Base-by-base conservation (phyloP, 2,797 vertebrate species). In the Scleropages formosus region DNA sequence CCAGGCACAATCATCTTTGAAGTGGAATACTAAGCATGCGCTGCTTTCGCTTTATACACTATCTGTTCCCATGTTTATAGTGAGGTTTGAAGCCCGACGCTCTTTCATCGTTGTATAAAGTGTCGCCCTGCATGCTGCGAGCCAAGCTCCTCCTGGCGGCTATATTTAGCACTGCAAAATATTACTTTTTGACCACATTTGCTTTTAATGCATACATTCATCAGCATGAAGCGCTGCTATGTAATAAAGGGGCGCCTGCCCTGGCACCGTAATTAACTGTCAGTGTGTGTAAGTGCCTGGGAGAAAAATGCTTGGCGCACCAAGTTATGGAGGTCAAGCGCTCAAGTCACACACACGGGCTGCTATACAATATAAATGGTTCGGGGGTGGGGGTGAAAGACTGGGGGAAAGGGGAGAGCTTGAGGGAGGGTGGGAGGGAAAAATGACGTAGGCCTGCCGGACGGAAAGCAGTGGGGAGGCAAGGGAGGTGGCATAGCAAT, bases 1-100 rank as follows among this genome's bases (percentile, higher is more conserved):
- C 51, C 78, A 75, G 72, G 72, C 69, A 79, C 12, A 68, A 80
- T 68, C 66, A 80, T 64, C 80, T 89, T 56, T 83, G 80, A 79
- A 58, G 18, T 53, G 74, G 78, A 69, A 26, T 60, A 13, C 60
- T 20, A 39, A 0, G 0, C 18, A 22, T 6, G 27, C 61, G 31
- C n/a, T 68, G 70, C 20, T 26, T 68, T 8, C 11, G 16, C 20
- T 59, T 16, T 51, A 22, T 3, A 10, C 60, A 22, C 20, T n/a
- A 26, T 64, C 22, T 0, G 44, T 0, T 9, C 73, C 51, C 10
- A 18, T 12, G 12, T 74, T 22, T 18, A 22, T 22, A 49, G 10
- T 46, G 60, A 15, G 20, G 49, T 53, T 46, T 66, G 24, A 15
- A 56, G 16, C 26, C 31, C 18, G 46, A 20, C 20, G 8, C 2